Evolutionary conservation across 1,140 invertebrate species (phyloP).

Genomic region (Danaus plexippus): DNA sequence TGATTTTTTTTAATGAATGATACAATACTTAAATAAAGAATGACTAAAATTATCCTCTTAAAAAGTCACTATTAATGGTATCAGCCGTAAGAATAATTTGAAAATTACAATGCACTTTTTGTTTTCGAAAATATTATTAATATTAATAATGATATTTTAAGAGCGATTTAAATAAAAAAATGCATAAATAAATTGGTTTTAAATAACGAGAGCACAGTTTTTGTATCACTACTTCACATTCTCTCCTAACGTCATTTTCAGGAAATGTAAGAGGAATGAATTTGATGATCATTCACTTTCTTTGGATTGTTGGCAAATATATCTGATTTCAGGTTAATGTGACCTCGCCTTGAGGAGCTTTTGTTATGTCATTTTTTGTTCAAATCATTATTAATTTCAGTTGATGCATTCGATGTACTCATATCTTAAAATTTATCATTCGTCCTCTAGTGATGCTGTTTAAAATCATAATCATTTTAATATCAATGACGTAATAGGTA

Average conservation of each 20-base stretch:
- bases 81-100: not conserved
- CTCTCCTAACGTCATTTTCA: conserved; percentile 44
- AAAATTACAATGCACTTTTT: not conserved
- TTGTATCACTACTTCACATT: conserved; percentile 64
- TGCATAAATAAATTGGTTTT: conserved; percentile 53
- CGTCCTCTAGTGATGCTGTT: no score
- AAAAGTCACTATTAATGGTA: conserved; percentile 30
- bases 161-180: conserved; percentile 50
- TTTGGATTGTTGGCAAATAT: conserved; percentile 45
- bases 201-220: conserved; percentile 59
- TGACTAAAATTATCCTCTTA: conserved; percentile 49
- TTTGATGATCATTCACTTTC: conserved; percentile 49
- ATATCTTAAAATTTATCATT: conserved; percentile 56
- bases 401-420: conserved; percentile 59
- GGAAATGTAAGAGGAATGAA: conserved; percentile 67
- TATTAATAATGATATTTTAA: conserved; percentile 31
- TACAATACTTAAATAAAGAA: conserved; percentile 41
- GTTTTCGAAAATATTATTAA: conserved; percentile 5
- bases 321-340: conserved; percentile 58
- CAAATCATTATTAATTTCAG: conserved; percentile 53
- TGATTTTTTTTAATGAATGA: conserved; percentile 50
- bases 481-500: no score
- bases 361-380: conserved; percentile 50
- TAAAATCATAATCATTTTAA: no score
- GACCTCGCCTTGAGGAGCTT: conserved; percentile 59